A percentile compares a stretch with the other conserved stretches of the same genome.
phyloP scores from a whole-genome alignment of 30 jellyfish, hydroid and myxozoan genomes.

The Aurelia aurita complex sp. Pacific region DNA sequence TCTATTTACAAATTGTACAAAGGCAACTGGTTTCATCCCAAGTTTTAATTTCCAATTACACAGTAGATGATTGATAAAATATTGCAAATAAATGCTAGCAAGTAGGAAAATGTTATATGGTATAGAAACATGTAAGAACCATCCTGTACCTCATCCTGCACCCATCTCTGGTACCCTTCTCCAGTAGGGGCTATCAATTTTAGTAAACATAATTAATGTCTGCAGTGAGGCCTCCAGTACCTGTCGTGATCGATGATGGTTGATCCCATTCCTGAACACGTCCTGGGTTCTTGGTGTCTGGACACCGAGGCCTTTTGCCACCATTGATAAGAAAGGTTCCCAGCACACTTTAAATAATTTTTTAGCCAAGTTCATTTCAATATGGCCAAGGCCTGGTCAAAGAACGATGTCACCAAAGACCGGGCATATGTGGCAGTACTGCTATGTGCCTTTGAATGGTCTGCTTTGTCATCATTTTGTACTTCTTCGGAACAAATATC shows the following conservation, averaged over 20 bases:
- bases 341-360: neutral
- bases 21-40: no score
- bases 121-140: neutral
- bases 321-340: neutral
- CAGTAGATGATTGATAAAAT: no score
- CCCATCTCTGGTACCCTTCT: conserved; percentile 6
- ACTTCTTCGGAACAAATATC: no score
- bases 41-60: no score
- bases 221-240: no score
- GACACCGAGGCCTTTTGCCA: neutral
- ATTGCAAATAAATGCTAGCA: neutral
- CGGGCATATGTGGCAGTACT: no score
- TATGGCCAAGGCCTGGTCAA: no score
- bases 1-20: no score
- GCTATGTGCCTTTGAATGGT: neutral
- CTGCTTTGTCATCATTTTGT: neutral
- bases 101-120: neutral
- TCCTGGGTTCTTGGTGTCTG: neutral
- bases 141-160: neutral
- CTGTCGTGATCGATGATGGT: conserved; percentile 1
- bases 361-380: no score
- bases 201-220: neutral
- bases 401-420: no score
- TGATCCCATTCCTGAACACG: neutral
- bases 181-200: neutral